A percentile compares a stretch with the other conserved stretches of the same genome.
phyloP scores from a whole-genome alignment of 2,113 vertebrate species.

The Aphyosemion australe region DNA sequence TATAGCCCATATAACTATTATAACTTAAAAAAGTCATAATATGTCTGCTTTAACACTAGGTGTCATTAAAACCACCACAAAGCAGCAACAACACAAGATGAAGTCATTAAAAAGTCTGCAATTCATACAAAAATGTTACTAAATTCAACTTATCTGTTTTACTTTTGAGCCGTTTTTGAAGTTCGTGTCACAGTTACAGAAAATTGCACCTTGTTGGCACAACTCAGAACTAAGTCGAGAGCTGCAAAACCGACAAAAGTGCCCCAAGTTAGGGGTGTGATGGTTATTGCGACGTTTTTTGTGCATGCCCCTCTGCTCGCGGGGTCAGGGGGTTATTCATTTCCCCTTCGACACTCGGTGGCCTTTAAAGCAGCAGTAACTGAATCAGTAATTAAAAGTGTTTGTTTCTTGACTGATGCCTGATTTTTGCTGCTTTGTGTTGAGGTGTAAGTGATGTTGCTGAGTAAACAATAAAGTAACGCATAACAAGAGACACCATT shows the following conservation, averaged over 20 bases:
- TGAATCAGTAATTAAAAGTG: neutral
- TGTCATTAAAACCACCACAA: no score
- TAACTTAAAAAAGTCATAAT: no score
- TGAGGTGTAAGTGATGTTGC: constrained; percentile 1
- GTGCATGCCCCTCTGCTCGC: neutral
- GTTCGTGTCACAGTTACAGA: neutral
- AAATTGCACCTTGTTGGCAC: neutral
- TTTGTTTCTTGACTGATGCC: neutral
- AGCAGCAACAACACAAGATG: no score
- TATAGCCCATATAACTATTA: no score
- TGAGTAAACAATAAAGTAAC: neutral
- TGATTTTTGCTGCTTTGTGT: neutral
- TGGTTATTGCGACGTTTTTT: neutral
- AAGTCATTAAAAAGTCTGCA: no score
- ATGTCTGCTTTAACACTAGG: no score
- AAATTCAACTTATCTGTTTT: neutral
- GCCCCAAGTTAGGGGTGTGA: neutral
- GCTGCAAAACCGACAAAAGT: neutral
- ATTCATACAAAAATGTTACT: neutral
- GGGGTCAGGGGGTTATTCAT: neutral
- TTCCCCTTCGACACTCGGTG: neutral
- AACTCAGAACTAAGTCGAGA: neutral
- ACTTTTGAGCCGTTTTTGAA: neutral
- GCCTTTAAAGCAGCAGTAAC: neutral
- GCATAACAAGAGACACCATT: neutral